Base-by-base conservation (phyloP, 1,140 invertebrate genomes). In the Zaprionus camerounensis region DNA sequence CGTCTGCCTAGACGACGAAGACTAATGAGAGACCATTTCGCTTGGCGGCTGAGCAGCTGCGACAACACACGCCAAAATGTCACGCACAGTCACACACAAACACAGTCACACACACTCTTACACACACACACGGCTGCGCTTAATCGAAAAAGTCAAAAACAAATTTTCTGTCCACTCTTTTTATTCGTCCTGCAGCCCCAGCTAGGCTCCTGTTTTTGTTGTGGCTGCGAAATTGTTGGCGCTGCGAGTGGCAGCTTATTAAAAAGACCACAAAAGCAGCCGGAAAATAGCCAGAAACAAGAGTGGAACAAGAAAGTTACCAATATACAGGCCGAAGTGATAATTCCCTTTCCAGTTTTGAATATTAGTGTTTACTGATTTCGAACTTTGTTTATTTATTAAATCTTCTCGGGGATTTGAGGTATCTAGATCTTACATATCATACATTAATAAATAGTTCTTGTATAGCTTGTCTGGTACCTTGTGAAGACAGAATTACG, bases 91-190 rank as follows among this genome's bases (percentile, higher is more conserved):
- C 13, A 41, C 38, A 63, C 79, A 63, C 24, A 31, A 24, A 34
- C 46, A 22, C 28, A 28, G 4, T 58, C 17, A 49, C 44, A 41
- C 63, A 44, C 58, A 55, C n/a, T 17, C 7, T 58, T n/a, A n/a
- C 38, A 66, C 56, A 66, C 63, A 55, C 58, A 55, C n/a, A 20
- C 13, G 24, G 56, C 68, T 64, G 76, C 73, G 68, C 77, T 78
- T 87, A 90, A 88, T 84, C 81, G 84, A 88, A 88, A 84, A 84
- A 84, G 84, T 88, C 78, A 84, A 84, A 88, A 81, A 81, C 81
- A 88, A 87, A 78, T 81, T 81, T 78, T 68, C 59, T 55, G 22
- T 26, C 17, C 41, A 46, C 41, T 46, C 41, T 26, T 81, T 74
- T 71, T 73, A 58, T 61, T 57, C 64, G 62, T 72, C 67, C 28